Evolutionary conservation across 2,888 invertebrate species (phyloP).

Genomic region (Tenthredo mesomela): DNA sequence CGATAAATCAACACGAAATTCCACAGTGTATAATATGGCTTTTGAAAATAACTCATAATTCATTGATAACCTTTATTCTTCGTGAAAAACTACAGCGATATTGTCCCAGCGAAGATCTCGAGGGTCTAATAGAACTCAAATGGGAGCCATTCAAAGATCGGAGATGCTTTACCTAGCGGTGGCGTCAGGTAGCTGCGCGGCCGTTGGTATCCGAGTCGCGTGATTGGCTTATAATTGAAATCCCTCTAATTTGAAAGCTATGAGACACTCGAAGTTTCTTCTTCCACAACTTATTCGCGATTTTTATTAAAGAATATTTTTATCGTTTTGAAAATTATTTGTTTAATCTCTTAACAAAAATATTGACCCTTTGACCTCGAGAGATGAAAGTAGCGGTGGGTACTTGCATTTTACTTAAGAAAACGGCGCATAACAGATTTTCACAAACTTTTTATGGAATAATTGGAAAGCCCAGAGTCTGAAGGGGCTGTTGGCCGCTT

Average conservation of each 20-base stretch:
- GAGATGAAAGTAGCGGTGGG: neutral
- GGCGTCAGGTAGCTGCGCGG: neutral
- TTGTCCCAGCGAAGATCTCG: neutral
- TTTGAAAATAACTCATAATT: neutral
- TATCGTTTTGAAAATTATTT: neutral
- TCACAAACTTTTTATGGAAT: neutral
- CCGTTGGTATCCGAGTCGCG: neutral
- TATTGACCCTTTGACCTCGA: neutral
- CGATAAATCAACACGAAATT: neutral
- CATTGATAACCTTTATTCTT: neutral
- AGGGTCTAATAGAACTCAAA: neutral
- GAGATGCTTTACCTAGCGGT: neutral
- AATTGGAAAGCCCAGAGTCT: conserved; percentile 3
- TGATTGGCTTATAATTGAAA: neutral
- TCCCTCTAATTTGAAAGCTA: neutral
- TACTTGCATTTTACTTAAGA: conserved; percentile 1
- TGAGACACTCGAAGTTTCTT: neutral
- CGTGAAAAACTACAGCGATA: neutral
- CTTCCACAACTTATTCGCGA: neutral
- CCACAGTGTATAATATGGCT: neutral
- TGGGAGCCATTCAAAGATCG: neutral
- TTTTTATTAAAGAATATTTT: neutral
- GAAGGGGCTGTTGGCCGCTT: neutral
- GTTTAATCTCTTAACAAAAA: neutral
- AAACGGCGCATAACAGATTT: neutral